Evolutionary conservation across 2,888 invertebrate genomes (phyloP).

Genomic region (Trichogramma dendrolimi): DNA sequence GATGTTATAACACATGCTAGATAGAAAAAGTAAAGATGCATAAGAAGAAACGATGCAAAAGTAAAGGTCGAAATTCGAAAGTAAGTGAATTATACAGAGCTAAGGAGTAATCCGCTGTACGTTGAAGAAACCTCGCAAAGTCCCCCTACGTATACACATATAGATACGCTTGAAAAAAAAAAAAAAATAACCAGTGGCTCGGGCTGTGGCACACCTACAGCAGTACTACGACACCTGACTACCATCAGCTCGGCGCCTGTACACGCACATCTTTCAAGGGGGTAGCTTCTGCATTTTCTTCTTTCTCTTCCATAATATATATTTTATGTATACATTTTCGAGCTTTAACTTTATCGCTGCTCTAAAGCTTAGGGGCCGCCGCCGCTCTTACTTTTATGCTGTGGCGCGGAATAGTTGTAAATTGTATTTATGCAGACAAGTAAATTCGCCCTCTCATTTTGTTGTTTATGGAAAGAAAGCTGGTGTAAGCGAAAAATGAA

Average conservation of each 20-base stretch:
- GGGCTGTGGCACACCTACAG: background rate
- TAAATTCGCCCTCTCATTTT: too few relatives aligned
- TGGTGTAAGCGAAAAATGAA: too few relatives aligned
- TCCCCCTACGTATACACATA: slow-evolving; percentile 4
- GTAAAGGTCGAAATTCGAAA: slow-evolving; percentile 20
- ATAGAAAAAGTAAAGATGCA: too few relatives aligned
- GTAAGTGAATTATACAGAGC: slow-evolving; percentile 36
- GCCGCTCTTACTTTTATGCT: too few relatives aligned
- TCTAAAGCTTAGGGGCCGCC: too few relatives aligned
- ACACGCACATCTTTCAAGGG: background rate
- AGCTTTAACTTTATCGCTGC: background rate
- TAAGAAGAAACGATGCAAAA: slow-evolving; percentile 3
- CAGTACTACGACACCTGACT: background rate
- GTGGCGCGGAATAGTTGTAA: too few relatives aligned
- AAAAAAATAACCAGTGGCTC: too few relatives aligned
- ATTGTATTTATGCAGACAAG: too few relatives aligned
- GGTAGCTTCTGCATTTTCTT: background rate
- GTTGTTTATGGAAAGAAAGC: too few relatives aligned
- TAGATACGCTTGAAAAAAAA: too few relatives aligned
- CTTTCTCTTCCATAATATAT: background rate
- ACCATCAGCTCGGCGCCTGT: background rate
- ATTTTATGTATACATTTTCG: background rate
- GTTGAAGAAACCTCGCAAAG: slow-evolving; percentile 33
- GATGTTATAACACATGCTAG: too few relatives aligned
- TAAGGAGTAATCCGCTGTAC: slow-evolving; percentile 31